Conservation (phyloP, 1,140 invertebrate species). For the Steinernema feltiae region DNA sequence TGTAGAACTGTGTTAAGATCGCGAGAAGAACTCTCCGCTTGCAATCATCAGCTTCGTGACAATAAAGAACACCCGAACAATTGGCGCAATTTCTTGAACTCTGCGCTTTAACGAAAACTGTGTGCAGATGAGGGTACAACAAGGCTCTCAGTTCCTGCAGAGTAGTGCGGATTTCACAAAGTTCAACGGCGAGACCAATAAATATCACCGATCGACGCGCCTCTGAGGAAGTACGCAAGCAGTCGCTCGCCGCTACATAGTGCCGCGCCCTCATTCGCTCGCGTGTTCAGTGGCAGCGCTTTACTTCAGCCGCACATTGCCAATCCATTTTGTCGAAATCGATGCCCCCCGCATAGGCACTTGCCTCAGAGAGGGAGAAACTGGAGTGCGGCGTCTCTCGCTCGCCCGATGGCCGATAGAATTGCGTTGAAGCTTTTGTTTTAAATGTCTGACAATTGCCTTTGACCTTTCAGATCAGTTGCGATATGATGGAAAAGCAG, state of each 20-base stretch:
- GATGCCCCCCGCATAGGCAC: conserved; percentile 6
- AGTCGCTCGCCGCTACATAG: not conserved
- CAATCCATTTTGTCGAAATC: conserved; percentile 13
- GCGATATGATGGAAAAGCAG: not conserved
- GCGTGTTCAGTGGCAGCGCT: not conserved
- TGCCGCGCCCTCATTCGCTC: not conserved
- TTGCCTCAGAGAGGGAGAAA: conserved; percentile 9
- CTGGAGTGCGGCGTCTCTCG: not conserved
- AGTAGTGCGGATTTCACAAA: not conserved
- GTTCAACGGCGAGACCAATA: not conserved
- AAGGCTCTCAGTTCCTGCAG: not conserved
- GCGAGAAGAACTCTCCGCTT: not conserved
- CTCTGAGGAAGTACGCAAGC: not conserved
- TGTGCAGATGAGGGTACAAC: not conserved
- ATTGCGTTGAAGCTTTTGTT: not conserved
- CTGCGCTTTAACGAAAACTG: too few relatives aligned
- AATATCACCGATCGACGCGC: not conserved
- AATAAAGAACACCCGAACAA: not conserved
- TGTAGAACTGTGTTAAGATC: too few relatives aligned
- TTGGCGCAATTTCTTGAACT: not conserved
- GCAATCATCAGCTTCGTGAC: not conserved
- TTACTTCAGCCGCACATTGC: conserved; percentile 9
- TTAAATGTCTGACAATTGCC: not conserved
- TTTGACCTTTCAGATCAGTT: not conserved
- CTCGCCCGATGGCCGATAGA: not conserved